phyloP scores from a whole-genome alignment of 2,113 vertebrate species.

The Dasypus novemcinctus region DNA sequence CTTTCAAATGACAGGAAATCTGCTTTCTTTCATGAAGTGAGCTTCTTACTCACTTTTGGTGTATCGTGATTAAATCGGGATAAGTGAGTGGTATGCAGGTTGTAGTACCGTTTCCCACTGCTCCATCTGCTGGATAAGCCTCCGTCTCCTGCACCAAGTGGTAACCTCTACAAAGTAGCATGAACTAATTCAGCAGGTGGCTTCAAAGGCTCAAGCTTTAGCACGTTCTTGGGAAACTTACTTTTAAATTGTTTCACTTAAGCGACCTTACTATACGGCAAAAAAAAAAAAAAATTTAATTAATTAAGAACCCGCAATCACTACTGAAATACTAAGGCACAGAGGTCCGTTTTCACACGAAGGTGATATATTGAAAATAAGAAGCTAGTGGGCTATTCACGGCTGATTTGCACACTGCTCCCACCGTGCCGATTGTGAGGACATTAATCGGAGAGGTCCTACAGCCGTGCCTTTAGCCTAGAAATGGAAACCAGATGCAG shows the following conservation, averaged over 20 bases:
- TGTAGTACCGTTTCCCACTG: slow-evolving; percentile 63
- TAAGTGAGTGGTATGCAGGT: not conserved
- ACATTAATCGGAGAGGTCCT: not conserved
- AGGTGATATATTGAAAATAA: not conserved
- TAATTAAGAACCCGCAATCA: too few species aligned
- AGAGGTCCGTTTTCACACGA: not conserved
- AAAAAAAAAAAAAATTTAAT: not conserved
- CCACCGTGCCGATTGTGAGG: not conserved
- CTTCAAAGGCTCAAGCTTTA: slow-evolving; percentile 45
- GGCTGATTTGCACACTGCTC: not conserved
- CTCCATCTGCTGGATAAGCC: slow-evolving; percentile 85
- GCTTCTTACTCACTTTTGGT: not conserved
- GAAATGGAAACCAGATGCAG: not conserved
- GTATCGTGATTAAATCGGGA: not conserved
- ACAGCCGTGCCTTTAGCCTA: not conserved
- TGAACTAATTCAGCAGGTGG: slow-evolving; percentile 80
- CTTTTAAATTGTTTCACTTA: not conserved
- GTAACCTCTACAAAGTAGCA: slow-evolving; percentile 46
- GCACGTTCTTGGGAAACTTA: slow-evolving; percentile 48
- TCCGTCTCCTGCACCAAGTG: slow-evolving; percentile 37
- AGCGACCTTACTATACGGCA: not conserved
- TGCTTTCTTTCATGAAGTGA: not conserved
- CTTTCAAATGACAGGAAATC: not conserved
- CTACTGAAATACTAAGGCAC: not conserved
- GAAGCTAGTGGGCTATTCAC: not conserved